Conservation (phyloP, 2,113 vertebrate genomes). For the Egretta garzetta region DNA sequence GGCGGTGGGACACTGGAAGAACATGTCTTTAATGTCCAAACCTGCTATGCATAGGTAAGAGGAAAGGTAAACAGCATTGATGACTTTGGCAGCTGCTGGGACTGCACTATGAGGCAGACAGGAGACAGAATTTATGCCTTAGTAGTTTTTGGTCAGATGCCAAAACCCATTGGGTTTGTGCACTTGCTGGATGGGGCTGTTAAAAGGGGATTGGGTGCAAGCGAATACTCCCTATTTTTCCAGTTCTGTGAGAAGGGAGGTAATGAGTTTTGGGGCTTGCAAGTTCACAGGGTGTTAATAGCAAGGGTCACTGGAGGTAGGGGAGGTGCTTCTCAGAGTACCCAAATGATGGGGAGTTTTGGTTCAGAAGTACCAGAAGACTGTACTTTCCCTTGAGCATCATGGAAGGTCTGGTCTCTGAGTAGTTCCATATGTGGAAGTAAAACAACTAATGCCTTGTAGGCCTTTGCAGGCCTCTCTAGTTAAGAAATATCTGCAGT, state of each 20-base stretch:
- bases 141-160: background rate
- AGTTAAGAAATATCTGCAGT: background rate
- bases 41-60: background rate
- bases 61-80: background rate
- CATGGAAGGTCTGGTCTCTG: background rate
- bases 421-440: background rate
- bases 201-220: background rate
- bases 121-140: background rate
- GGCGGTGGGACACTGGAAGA: background rate
- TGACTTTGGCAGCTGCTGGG: background rate
- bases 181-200: background rate
- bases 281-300: background rate
- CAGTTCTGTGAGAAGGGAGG: background rate
- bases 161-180: background rate
- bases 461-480: background rate
- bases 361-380: background rate
- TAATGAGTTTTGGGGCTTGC: background rate
- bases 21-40: background rate
- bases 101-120: background rate
- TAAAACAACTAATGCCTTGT: background rate
- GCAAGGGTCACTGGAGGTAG: background rate
- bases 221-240: background rate
- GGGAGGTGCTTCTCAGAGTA: background rate
- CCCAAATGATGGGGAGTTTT: background rate
- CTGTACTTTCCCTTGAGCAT: background rate